Evolutionary conservation across 2,888 invertebrate species (phyloP).

Genomic region (Drosophila birchii): DNA sequence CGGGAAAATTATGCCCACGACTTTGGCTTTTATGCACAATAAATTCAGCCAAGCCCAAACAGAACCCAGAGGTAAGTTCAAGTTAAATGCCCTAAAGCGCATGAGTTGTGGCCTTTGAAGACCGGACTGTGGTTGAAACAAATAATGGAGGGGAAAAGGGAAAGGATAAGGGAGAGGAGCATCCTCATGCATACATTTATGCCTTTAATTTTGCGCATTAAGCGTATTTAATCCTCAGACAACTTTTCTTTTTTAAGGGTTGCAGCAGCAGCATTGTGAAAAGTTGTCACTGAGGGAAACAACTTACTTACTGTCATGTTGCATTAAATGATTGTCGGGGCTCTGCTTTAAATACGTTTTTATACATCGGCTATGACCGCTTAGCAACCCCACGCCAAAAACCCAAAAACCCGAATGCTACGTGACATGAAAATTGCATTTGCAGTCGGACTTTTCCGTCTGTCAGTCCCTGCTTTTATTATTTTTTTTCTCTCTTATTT

Average conservation of each 20-base stretch:
- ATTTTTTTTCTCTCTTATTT: conserved; percentile 1
- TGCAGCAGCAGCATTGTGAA: conserved; percentile 40
- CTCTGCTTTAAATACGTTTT: conserved; percentile 70
- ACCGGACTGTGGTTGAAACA: conserved; percentile 21
- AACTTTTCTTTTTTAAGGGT: conserved; percentile 41
- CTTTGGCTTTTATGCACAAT: conserved; percentile 70
- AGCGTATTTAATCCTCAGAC: conserved; percentile 74
- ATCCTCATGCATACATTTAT: conserved; percentile 55
- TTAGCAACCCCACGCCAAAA: conserved; percentile 48
- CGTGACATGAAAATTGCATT: conserved; percentile 77
- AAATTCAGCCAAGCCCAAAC: conserved; percentile 54
- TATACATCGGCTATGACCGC: conserved; percentile 56
- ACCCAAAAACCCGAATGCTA: conserved; percentile 44
- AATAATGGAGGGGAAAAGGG: neutral
- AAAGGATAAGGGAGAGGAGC: neutral
- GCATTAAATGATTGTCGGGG: conserved; percentile 76
- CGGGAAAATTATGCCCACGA: conserved; percentile 64
- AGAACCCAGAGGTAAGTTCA: conserved; percentile 49
- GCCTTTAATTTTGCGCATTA: conserved; percentile 78
- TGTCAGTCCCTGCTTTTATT: conserved; percentile 21
- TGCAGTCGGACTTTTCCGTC: conserved; percentile 38
- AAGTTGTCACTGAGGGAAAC: conserved; percentile 39
- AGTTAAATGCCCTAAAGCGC: conserved; percentile 68
- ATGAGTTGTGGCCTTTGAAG: conserved; percentile 68
- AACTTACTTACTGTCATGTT: conserved; percentile 75